phyloP scores from a whole-genome alignment of 2,113 vertebrate species.

The Pantherophis guttatus region DNA sequence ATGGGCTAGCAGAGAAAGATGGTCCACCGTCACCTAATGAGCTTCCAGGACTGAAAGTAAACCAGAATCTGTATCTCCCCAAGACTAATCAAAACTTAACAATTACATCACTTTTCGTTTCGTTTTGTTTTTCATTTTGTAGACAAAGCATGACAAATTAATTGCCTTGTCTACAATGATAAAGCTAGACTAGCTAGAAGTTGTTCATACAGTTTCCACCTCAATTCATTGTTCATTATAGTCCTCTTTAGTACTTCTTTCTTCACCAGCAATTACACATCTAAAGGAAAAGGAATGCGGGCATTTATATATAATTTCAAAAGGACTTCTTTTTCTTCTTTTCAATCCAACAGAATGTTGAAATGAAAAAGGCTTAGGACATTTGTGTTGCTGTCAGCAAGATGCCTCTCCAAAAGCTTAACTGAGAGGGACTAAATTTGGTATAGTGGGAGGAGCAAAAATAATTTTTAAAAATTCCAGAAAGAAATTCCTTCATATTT shows the following conservation, averaged over 20 bases:
- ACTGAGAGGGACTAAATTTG: not conserved
- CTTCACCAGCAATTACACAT: not conserved
- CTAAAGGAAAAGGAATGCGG: not conserved
- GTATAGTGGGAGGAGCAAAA: not conserved
- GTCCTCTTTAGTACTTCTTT: conserved; percentile 34
- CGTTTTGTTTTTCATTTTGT: not conserved
- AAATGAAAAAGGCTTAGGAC: not conserved
- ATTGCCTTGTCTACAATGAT: not conserved
- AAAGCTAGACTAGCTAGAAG: conserved; percentile 11
- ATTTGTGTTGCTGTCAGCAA: not conserved
- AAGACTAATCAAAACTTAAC: not conserved
- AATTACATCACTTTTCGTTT: not conserved
- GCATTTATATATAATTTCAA: not conserved
- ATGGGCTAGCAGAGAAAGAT: not conserved
- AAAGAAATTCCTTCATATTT: not conserved
- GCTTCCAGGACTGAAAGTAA: not conserved
- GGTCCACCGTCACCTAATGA: not conserved
- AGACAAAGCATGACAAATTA: not conserved
- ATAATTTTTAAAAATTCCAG: not conserved
- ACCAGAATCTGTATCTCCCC: not conserved
- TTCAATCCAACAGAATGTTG: not conserved
- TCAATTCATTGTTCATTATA: conserved; percentile 18
- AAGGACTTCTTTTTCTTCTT: not conserved
- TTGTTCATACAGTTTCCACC: not conserved
- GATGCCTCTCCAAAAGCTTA: not conserved